Conservation (phyloP, 2,113 vertebrate genomes). For the Otolemur garnettii region DNA sequence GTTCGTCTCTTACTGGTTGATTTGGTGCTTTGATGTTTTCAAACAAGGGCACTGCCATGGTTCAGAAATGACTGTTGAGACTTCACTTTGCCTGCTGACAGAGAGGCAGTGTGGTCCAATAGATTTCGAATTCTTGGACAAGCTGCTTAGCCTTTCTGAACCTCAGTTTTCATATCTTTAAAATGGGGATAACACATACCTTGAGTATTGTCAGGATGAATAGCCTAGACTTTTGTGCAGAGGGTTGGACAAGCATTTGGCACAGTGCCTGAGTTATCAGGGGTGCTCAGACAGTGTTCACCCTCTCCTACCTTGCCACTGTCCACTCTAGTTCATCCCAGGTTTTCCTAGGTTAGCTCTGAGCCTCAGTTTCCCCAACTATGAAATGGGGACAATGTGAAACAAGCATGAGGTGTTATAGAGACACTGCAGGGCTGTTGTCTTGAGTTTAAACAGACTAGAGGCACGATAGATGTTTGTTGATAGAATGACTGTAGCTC, state of each 20-base stretch:
- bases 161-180: neutral
- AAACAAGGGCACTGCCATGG: neutral
- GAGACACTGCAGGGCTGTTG: neutral
- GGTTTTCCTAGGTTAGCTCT: neutral
- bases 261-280: fast-evolving
- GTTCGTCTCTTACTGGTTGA: neutral
- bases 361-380: neutral
- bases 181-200: neutral
- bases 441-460: neutral
- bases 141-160: neutral
- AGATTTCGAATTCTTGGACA: neutral
- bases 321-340: neutral
- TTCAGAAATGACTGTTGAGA: neutral
- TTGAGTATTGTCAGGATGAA: neutral
- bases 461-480: neutral
- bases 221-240: neutral
- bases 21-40: neutral
- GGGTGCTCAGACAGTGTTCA: neutral
- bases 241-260: neutral
- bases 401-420: neutral
- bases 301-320: neutral
- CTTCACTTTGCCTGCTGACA: neutral
- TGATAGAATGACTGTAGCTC: neutral
- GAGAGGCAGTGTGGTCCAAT: neutral
- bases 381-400: neutral